Evolutionary conservation across 1,140 invertebrate species (phyloP).

Genomic region (Hylyphantes graminicola): DNA sequence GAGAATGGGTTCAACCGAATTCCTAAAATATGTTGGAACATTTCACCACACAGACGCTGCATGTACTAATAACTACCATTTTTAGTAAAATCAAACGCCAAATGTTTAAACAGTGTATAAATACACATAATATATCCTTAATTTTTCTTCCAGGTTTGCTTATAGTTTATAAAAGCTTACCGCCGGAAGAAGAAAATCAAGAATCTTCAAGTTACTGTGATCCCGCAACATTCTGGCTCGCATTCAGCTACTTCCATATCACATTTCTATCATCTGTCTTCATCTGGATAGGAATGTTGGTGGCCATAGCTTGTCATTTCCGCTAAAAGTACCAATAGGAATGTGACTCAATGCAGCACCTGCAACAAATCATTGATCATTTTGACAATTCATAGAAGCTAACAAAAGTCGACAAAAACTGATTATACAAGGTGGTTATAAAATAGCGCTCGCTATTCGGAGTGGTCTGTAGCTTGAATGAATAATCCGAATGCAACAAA

Average conservation of each 20-base stretch:
- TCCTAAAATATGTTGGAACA: too few species aligned
- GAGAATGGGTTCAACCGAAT: too few species aligned
- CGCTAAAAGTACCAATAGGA: not conserved
- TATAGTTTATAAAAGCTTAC: constrained; percentile 1
- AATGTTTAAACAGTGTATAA: not conserved
- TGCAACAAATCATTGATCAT: too few species aligned
- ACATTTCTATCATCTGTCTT: not conserved
- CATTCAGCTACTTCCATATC: constrained; percentile 4
- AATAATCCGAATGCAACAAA: too few species aligned
- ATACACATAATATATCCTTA: not conserved
- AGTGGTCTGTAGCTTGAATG: too few species aligned
- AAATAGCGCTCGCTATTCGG: too few species aligned
- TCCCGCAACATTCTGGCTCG: not conserved
- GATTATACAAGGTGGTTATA: too few species aligned
- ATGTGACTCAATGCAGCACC: too few species aligned
- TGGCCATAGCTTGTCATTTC: not conserved
- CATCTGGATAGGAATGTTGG: not conserved
- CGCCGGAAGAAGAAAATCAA: not conserved
- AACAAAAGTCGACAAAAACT: too few species aligned
- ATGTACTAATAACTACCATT: not conserved
- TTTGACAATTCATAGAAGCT: too few species aligned
- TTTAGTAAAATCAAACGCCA: not conserved
- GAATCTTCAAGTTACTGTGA: not conserved
- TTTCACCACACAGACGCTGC: not conserved
- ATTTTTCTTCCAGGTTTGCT: not conserved